Evolutionary conservation across 37 sponge, comb jelly and placozoan species (phyloP).

Genomic region (Halisarca cf. caerulea): DNA sequence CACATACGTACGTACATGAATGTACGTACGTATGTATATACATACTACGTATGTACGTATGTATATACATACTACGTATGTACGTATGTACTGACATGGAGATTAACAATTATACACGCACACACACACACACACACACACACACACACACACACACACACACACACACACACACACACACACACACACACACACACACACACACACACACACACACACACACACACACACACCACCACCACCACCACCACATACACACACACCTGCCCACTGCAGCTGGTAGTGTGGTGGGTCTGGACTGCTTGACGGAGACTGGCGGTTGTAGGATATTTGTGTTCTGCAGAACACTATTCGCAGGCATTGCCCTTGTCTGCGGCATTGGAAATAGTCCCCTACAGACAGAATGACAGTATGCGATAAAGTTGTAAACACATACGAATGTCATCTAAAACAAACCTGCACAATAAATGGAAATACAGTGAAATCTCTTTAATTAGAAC

Average conservation of each 20-base stretch:
- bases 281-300: slow-evolving; percentile 51
- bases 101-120: background rate
- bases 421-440: too few relatives aligned
- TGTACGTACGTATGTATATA: background rate
- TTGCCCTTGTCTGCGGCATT: background rate
- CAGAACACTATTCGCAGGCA: background rate
- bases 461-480: too few relatives aligned
- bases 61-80: too few relatives aligned
- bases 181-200: background rate
- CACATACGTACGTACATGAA: slow-evolving; percentile 1
- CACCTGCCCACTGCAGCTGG: slow-evolving; percentile 80
- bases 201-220: slow-evolving; percentile 9
- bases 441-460: too few relatives aligned
- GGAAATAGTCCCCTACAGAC: background rate
- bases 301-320: background rate
- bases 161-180: too few relatives aligned
- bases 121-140: slow-evolving; percentile 32
- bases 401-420: too few relatives aligned
- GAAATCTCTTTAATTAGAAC: too few relatives aligned
- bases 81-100: background rate
- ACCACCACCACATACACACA: background rate
- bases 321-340: background rate
- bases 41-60: background rate
- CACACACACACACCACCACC: background rate
- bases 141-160: slow-evolving; percentile 14